Evolutionary conservation across 2,113 vertebrate species (phyloP).

Genomic region (Calypte anna): DNA sequence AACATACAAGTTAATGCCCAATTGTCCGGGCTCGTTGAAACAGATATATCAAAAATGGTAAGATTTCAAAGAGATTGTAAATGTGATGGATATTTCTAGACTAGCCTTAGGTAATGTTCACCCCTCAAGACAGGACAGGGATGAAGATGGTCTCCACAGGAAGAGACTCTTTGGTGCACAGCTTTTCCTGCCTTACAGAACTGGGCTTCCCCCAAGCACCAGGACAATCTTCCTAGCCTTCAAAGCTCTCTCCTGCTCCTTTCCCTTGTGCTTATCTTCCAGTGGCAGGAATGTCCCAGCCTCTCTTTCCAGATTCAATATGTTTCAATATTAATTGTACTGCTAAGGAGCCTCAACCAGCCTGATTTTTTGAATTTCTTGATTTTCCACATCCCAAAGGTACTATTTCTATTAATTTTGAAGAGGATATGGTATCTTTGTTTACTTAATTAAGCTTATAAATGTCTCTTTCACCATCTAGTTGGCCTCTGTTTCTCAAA

Average conservation of each 20-base stretch:
- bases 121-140: accelerated
- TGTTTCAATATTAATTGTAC: background rate
- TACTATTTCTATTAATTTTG: background rate
- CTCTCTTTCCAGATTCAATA: background rate
- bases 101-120: background rate
- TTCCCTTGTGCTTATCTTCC: background rate
- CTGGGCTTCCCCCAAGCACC: background rate
- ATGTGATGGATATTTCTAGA: background rate
- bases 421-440: background rate
- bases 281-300: accelerated
- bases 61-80: background rate
- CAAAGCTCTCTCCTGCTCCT: background rate
- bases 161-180: background rate
- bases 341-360: background rate
- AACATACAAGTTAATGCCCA: background rate
- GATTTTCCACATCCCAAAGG: background rate
- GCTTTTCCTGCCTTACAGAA: background rate
- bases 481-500: background rate
- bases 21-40: background rate
- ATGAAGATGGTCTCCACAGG: background rate
- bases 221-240: background rate
- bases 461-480: background rate
- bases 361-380: background rate
- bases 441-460: background rate
- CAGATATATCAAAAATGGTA: background rate